Percentiles rank a stretch among this genome's conserved stretches.
Evolutionary conservation across 2,888 invertebrate genomes (phyloP).

Genomic region (Cryptophagus acutangulus): DNA sequence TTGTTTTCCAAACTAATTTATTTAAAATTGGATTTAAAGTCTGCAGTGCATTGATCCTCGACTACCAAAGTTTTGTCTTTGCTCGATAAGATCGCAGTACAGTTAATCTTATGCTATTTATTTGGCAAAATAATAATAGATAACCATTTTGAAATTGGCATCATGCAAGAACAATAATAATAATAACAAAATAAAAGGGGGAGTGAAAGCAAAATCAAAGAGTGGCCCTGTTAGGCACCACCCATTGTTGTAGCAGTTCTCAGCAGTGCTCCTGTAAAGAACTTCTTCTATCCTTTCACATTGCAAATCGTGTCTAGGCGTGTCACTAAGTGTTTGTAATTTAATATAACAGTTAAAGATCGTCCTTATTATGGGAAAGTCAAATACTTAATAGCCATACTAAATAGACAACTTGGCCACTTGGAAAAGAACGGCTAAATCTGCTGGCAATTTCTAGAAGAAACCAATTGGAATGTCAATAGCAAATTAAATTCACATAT

Average conservation of each 20-base stretch:
- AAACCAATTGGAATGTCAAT: neutral
- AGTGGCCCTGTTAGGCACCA: conserved; percentile 27
- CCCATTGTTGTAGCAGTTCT: conserved; percentile 21
- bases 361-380: conserved; percentile 15
- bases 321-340: conserved; percentile 18
- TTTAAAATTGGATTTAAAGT: too few relatives aligned
- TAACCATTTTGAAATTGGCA: conserved; percentile 1
- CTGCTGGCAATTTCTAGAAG: neutral
- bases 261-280: conserved; percentile 11
- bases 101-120: too few relatives aligned
- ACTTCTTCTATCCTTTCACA: conserved; percentile 25
- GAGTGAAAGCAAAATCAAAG: conserved; percentile 10
- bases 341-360: conserved; percentile 13
- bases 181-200: conserved; percentile 7
- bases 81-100: too few relatives aligned
- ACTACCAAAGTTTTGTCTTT: too few relatives aligned
- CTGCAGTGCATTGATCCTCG: too few relatives aligned
- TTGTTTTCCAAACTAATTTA: too few relatives aligned
- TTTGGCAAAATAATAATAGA: too few relatives aligned
- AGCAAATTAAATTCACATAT: neutral
- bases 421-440: neutral
- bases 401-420: conserved; percentile 1
- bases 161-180: too few relatives aligned
- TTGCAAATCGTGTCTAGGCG: conserved; percentile 24
- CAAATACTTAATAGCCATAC: conserved; percentile 3